Base-by-base conservation (phyloP, 2,888 invertebrate species). In the Eupithecia inturbata region DNA sequence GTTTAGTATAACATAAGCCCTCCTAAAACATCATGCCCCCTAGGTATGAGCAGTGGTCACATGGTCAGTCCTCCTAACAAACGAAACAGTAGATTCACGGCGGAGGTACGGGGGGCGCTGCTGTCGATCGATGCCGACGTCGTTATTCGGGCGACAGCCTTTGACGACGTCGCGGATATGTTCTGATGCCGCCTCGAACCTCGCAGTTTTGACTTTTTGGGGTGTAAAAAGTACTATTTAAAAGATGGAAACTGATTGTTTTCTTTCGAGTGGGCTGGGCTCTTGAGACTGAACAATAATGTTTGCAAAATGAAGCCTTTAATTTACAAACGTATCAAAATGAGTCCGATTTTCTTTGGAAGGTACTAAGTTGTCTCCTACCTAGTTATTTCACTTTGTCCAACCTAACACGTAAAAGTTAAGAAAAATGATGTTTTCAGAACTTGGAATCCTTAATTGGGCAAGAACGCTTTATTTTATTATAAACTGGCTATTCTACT, bases 111-210 rank as follows among this genome's bases (percentile, higher is more conserved):
- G 84, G 83, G 82, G 81, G 84, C 81, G 83, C 84, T 83, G 83
- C 84, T 76, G 81, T 80, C 87, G 95, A 95, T 95, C 95, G 95
- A 95, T 95, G 92, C 86, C 88, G 90, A 90, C 91, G 92, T 91
- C 94, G 93, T 95, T 94, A 94, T 94, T 93, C 94, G 95, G 94
- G 90, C 95, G 95, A 94, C 95, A 94, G 94, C 95, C 95, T 93
- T 92, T 93, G 92, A 93, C 92, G 92, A 91, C 89, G 91, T 85
- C 90, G 89, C 87, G 88, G 87, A 79, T 83, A 86, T 78, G 80
- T 87, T 85, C 85, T 60, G 78, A 76, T 68, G 73, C 77, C 62
- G 60, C 26, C 60, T 62, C 69, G 28, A 26, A 36, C 36, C 22
- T 60, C 28, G 22, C 36, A 22, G 1, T 19, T 10, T 28, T 39